Evolutionary conservation across 1,140 invertebrate species (phyloP), one percentile per base, ranked within the genome.

Genomic region (Papilio polyxenes): DNA sequence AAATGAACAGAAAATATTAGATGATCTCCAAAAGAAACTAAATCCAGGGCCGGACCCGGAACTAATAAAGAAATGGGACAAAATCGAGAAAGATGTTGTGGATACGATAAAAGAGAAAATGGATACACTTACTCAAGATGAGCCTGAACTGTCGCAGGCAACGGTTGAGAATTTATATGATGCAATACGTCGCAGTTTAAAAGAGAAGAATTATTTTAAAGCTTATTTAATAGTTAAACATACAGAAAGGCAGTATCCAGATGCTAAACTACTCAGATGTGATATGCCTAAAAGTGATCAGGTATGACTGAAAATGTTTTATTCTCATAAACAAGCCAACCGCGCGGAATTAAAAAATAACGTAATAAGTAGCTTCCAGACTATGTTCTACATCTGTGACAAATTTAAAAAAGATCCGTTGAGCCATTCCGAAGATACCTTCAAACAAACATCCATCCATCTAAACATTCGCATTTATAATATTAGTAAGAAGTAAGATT

Each of bases 1-100:
- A 80, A 93, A 92, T 65, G 96, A 96, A 83, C 94, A 93, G 62
- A 92, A 95, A 83, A 96, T 96, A 77, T 92, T 97, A 80, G 95
- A 96, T 83, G 91, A 95, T 80, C 85, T 97, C 10, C 94, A 95
- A 80, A 94, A 95, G 74, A 93, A 95, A 82, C 82, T 96, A 11
- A 95, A 94, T 82, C 91, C 93, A 9, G 88, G 88, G 10, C 92
- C 94, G 1, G 92, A 95, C 81, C 87, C 90, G 8, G 90, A 89
- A 56, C 85, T 95, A 0, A 85, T 92, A 0, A 93, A 93, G 78
- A 90, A 91, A 82, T 95, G 94, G 94, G 92, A 94, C 7, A 89
- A 91, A 86, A 93, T 95, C 11, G 90, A 94, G 80, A 84, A 88
- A 44, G 88, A 94, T 76, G 87, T 95, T 0, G 81, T 92, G 6